These are phyloP conservation scores for Agelaius tricolor DNA, from an alignment of 2,113 vertebrate species.

Conservation along the genomic window DNA sequence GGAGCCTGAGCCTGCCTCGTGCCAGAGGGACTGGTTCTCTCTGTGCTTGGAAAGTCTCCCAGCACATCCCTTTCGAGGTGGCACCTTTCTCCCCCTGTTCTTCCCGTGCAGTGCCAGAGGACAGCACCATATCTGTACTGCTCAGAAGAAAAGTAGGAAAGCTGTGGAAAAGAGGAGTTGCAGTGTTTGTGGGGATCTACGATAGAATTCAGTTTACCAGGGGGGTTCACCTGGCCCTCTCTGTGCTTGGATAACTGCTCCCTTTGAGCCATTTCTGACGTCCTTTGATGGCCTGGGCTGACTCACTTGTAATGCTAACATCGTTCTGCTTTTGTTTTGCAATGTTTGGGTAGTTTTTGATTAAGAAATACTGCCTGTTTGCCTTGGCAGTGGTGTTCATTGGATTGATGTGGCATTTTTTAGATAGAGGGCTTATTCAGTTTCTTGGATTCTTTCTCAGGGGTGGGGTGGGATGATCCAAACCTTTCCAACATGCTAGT, in stretches of 20 bases:
- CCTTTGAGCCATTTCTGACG: background rate
- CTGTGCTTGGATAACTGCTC: background rate
- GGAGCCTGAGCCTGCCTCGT: background rate
- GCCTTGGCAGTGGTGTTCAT: constrained; percentile 33
- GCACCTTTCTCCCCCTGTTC: background rate
- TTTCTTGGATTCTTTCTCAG: constrained; percentile 37
- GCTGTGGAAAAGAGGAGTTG: background rate
- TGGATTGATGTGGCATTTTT: background rate
- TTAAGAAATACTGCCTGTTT: constrained; percentile 51
- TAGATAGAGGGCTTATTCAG: constrained; percentile 33
- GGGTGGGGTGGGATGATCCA: constrained; percentile 10
- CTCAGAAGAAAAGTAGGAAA: background rate
- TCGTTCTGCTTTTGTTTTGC: constrained; percentile 19
- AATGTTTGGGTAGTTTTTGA: constrained; percentile 36
- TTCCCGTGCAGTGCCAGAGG: background rate
- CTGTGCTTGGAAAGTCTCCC: background rate
- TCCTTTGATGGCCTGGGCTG: background rate
- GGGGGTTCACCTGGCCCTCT: background rate
- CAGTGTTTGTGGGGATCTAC: background rate
- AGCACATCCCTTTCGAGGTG: background rate
- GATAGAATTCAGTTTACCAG: background rate
- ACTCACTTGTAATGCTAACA: background rate
- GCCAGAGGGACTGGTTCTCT: background rate
- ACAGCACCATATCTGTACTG: background rate
- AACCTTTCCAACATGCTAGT: background rate